phyloP scores from a whole-genome alignment of 1,140 invertebrate genomes.

The Dendrolimus kikuchii region DNA sequence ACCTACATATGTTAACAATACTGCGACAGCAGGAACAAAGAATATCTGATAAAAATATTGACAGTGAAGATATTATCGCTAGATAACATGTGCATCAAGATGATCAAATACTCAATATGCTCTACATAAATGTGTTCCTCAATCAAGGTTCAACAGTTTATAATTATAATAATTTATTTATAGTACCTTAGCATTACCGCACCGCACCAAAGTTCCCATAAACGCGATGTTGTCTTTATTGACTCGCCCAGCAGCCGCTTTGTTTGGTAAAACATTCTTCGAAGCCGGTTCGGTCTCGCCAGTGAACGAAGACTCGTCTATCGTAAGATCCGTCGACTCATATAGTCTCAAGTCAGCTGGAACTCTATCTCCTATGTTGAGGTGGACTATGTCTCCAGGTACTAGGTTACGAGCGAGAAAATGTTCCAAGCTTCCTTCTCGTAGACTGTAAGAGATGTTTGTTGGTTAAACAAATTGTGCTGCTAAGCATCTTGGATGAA shows the following conservation, averaged over 20 bases:
- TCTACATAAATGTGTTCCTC: too few species aligned
- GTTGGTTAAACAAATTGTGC: too few species aligned
- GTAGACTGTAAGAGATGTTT: conserved; percentile 74
- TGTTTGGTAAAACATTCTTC: conserved; percentile 77
- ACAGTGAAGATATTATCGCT: too few species aligned
- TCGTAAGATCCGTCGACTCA: conserved; percentile 91
- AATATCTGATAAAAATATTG: too few species aligned
- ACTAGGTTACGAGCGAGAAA: conserved; percentile 96
- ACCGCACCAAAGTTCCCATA: conserved; percentile 98
- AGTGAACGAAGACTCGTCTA: conserved; percentile 99
- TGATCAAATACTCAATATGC: too few species aligned
- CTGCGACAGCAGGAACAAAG: too few species aligned
- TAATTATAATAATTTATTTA: too few species aligned
- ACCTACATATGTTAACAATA: too few species aligned
- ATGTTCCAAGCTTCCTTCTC: conserved; percentile 90
- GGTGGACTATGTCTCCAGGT: conserved; percentile 96
- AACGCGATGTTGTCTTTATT: conserved; percentile 95
- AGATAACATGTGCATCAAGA: too few species aligned
- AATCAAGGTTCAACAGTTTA: too few species aligned
- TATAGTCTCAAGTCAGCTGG: conserved; percentile 96
- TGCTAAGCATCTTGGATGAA: too few species aligned
- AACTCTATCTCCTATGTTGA: conserved; percentile 96
- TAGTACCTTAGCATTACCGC: conserved; percentile 94
- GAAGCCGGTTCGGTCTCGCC: conserved; percentile 92
- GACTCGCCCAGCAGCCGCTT: conserved; percentile 71